Conservation (phyloP, 2,797 vertebrate genomes). For the Melopsittacus undulatus region DNA sequence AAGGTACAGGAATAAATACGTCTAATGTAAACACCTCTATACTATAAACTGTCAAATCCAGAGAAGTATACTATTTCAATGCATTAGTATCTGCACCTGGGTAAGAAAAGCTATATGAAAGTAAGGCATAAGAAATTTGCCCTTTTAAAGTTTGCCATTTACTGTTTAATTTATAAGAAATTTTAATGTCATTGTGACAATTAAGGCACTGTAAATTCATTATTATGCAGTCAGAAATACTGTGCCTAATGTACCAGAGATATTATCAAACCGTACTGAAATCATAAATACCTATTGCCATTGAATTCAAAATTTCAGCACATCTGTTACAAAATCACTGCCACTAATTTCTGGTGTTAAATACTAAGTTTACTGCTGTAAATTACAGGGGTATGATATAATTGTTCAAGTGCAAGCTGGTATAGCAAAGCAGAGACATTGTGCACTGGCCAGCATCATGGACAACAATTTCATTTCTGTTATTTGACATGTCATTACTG, state of each 20-base stretch:
- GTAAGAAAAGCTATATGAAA: neutral
- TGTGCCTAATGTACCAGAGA: neutral
- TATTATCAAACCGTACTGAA: neutral
- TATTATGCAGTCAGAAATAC: neutral
- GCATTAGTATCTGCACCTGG: neutral
- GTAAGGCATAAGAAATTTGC: neutral
- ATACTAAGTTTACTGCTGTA: neutral
- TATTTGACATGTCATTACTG: neutral
- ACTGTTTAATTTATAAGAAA: neutral
- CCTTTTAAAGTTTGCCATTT: neutral
- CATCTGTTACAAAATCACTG: neutral
- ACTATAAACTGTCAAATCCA: neutral
- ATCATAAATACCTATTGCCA: neutral
- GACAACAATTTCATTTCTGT: neutral
- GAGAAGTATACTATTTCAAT: neutral
- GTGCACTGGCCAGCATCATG: neutral
- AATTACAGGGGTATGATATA: neutral
- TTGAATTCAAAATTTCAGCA: neutral
- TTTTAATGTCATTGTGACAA: neutral
- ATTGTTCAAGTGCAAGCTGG: neutral
- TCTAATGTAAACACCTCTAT: neutral
- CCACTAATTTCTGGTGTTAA: neutral
- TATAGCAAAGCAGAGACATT: neutral
- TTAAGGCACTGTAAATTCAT: neutral
- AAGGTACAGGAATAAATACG: neutral